Percentiles rank a stretch among this genome's conserved stretches.
phyloP scores from a whole-genome alignment of 2,888 invertebrate genomes.

The Notocelia uddmanniana region DNA sequence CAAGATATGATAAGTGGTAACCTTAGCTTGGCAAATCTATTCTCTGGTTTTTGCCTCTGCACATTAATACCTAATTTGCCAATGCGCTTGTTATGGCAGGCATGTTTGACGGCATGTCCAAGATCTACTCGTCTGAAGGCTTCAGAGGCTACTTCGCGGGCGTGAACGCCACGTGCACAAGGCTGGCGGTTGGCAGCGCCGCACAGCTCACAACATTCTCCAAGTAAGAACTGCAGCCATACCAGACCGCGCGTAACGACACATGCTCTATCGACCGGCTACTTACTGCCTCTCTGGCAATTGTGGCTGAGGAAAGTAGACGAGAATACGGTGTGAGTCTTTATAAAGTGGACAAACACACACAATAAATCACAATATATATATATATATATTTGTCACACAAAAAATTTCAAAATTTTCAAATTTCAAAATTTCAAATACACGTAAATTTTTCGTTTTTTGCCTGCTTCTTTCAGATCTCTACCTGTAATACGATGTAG shows the following conservation, averaged over 20 bases:
- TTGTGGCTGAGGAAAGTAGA: background rate
- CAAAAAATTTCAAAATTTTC: no score
- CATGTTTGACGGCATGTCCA: slow-evolving; percentile 76
- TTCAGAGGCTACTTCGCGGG: slow-evolving; percentile 92
- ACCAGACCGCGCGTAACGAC: background rate
- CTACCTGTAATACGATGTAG: no score
- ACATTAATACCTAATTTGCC: background rate
- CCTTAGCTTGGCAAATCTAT: no score
- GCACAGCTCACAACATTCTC: slow-evolving; percentile 94
- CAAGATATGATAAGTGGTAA: no score
- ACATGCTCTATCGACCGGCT: background rate
- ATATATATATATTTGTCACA: no score
- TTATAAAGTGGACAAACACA: no score
- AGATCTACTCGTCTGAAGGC: slow-evolving; percentile 83
- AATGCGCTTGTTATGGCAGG: slow-evolving; percentile 66
- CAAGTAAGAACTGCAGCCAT: slow-evolving; percentile 65
- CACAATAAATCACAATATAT: no score
- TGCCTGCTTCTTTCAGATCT: no score
- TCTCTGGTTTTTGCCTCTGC: background rate
- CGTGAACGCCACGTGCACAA: slow-evolving; percentile 89
- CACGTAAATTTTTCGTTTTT: no score
- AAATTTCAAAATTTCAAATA: no score
- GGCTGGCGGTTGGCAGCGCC: slow-evolving; percentile 93
- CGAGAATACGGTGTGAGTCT: no score
- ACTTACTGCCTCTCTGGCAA: background rate